A percentile compares a stretch with the other conserved stretches of the same genome.
Conservation (phyloP, 2,113 vertebrate genomes). For the Brachypodius melanocephalos region DNA sequence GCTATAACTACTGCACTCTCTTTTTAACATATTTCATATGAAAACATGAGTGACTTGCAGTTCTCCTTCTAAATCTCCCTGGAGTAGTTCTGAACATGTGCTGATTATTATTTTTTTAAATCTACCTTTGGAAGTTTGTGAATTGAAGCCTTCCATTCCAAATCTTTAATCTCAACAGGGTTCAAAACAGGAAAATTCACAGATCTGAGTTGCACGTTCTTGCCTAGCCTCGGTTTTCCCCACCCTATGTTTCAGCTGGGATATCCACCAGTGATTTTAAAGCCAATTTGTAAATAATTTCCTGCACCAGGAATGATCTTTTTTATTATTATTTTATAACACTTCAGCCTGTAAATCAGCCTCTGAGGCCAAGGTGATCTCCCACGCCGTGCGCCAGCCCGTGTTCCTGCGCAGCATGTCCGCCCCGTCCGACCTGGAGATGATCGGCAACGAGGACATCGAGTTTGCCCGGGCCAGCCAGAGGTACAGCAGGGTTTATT, state of each 20-base stretch:
- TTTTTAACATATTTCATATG: neutral
- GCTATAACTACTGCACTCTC: neutral
- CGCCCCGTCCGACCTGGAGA: conserved; percentile 95
- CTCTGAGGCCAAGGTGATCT: conserved; percentile 87
- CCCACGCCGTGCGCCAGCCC: conserved; percentile 88
- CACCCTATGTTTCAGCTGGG: accelerated
- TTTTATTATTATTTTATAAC: neutral
- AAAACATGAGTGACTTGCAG: neutral
- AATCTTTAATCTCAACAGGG: conserved; percentile 63
- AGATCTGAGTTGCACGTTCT: neutral
- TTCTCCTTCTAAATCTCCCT: neutral
- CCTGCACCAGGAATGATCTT: neutral
- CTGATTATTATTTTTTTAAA: neutral
- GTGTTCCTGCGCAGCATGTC: conserved; percentile 98
- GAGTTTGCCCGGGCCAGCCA: conserved; percentile 90
- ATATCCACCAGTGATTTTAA: neutral
- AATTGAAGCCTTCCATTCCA: neutral
- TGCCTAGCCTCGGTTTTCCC: neutral
- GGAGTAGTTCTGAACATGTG: neutral
- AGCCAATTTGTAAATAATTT: neutral
- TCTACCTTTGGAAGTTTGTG: neutral
- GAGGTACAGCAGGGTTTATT: conserved; percentile 70
- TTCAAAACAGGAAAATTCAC: conserved; percentile 57
- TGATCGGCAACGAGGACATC: conserved; percentile 94
- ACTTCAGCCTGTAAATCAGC: conserved; percentile 88